Base-by-base conservation (phyloP, 2,888 invertebrate species). In the Stomorhina lunata region DNA sequence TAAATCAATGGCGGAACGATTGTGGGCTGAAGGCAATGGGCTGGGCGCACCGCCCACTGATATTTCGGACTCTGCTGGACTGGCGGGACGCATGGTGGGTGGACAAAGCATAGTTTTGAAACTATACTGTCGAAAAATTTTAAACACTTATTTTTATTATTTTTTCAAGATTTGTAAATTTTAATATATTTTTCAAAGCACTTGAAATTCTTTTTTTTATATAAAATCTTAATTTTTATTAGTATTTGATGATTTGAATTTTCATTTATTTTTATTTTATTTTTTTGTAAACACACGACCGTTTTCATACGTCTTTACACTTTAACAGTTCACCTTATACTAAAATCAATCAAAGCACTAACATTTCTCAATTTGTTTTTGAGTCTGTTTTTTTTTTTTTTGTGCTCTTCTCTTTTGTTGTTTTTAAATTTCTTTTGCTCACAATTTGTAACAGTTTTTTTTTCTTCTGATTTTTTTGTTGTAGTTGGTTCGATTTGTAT, bases 51-150 rank as follows among this genome's bases (percentile, higher is more conserved):
- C 90, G 68, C 91, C 91, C 84, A 91, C 91, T 73, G 91, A 91
- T 57, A 91, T 91, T 86, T 91, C 91, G 65, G 91, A 91, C 83
- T 90, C 91, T 85, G 90, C 90, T 76, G 91, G 91, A 85, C 91
- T 91, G 85, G 90, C 90, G 85, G 91, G 90, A 63, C 91, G 88
- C 86, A 90, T 89, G 59, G 90, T 90, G 79, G 91, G 90, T 85
- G 91, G 90, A 87, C 91, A 91, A 87, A 91, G 89, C 91, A 91
- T 91, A 81, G 55, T 83, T 48, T 55, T 27, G 1, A 10, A 37
- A 78, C 77, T 61, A 72, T n/a, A 40, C 43, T 6, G 15, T 37
- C 9, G 25, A 27, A 48, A 15, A 32, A 9, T 29, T 15, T 71
- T 25, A n/a, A n/a, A n/a, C n/a, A n/a, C n/a, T n/a, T n/a, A n/a